Base-by-base conservation (phyloP, 2,797 vertebrate genomes). In the Amniataba percoides region DNA sequence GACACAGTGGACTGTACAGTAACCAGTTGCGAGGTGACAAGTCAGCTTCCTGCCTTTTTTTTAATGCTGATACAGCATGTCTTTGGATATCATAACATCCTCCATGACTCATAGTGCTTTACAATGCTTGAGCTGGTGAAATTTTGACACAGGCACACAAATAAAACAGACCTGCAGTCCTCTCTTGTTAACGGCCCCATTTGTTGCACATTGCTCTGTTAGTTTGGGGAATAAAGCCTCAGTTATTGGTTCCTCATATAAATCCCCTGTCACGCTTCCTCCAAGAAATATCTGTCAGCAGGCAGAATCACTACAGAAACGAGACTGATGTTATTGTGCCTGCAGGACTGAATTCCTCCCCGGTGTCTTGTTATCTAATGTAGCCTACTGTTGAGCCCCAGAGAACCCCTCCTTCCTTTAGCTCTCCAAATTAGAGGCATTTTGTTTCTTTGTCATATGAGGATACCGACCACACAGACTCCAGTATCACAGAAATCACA, bases 371-470 rank as follows among this genome's bases (percentile, higher is more conserved):
- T 63, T 71, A 42, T 60, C 31, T 31, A 15, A 62, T 15, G 5
- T 4, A 61, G 36, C 27, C 27, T 31, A 31, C 27, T 31, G 45
- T 49, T 23, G n/a, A 68, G 34, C 68, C 42, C 5, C 3, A 4
- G 3, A 27, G 19, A 52, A 51, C 60, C 13, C 8, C 16, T 36
- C 18, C 39, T 13, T 51, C 34, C 15, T 42, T 57, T 9, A 18
- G 15, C 60, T 66, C 69, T 36, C 55, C 45, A 68, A 7, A 56
- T 7, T 4, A 48, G 6, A 34, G 55, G 19, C 9, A 1, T 48
- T 21, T 46, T 68, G 2, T 21, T 43, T 79, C n/a, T 62, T 63
- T 40, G 21, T 39, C 52, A 25, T 5, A 39, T 55, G 63, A 46
- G 16, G n/a, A 9, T 23, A 10, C 7, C 23, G 36, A 63, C 73